phyloP scores from a whole-genome alignment of 2,888 invertebrate species.

The Tholera decimalis region DNA sequence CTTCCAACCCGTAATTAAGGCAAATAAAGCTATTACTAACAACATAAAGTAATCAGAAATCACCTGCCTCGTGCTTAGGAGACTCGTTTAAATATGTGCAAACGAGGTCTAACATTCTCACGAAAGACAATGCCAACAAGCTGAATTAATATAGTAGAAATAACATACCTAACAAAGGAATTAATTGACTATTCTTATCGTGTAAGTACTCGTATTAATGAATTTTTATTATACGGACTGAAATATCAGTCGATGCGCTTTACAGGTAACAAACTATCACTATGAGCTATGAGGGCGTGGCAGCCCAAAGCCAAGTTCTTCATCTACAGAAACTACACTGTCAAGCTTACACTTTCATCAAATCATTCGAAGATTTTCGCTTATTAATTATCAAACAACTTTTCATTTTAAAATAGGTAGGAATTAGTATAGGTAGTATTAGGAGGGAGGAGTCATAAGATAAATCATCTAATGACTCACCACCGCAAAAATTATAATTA shows the following conservation, averaged over 20 bases:
- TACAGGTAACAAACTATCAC: slow-evolving; percentile 21
- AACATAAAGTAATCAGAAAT: slow-evolving; percentile 24
- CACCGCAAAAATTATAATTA: too few relatives aligned
- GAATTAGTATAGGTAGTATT: too few relatives aligned
- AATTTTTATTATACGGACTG: not conserved
- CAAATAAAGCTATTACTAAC: slow-evolving; percentile 29
- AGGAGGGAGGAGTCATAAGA: too few relatives aligned
- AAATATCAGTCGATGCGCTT: slow-evolving; percentile 11
- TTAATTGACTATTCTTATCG: slow-evolving; percentile 11
- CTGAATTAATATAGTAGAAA: slow-evolving; percentile 1
- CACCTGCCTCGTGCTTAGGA: slow-evolving; percentile 17
- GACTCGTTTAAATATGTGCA: not conserved
- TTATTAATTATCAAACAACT: too few relatives aligned
- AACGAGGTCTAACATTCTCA: slow-evolving; percentile 30
- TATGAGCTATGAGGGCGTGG: slow-evolving; percentile 7
- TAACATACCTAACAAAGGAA: not conserved
- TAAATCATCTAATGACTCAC: too few relatives aligned
- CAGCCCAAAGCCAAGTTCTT: slow-evolving; percentile 24
- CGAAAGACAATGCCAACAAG: slow-evolving; percentile 8
- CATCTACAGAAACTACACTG: slow-evolving; percentile 14
- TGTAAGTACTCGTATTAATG: too few relatives aligned
- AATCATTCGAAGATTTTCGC: too few relatives aligned
- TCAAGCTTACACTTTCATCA: too few relatives aligned
- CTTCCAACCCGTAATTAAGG: not conserved
- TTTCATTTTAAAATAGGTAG: too few relatives aligned